Base-by-base conservation (phyloP, 1,140 invertebrate genomes). In the Nephotettix cincticeps region DNA sequence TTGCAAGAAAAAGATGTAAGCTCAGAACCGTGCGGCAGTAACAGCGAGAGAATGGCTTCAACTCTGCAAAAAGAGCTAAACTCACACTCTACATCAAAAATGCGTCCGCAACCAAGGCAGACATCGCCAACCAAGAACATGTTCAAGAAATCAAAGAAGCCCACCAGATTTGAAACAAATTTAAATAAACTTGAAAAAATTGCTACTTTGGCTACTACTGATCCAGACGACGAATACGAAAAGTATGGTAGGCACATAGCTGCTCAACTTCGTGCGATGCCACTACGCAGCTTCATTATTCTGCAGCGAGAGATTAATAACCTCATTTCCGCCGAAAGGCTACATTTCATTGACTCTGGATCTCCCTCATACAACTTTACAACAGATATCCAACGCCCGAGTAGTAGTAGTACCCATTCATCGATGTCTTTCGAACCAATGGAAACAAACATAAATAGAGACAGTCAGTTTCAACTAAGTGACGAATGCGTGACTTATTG, bases 171-270 rank as follows among this genome's bases (percentile, higher is more conserved):
- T n/a, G 58, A 63, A 29, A 3, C 58, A 25, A 23, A 13, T 13
- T 9, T 25, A 14, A 29, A 27, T 63, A 63, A 63, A 29, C 28
- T 63, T n/a, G 6, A 63, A 63, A 17, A 19, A 25, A 63, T 63
- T 63, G 58, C 58, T 25, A 9, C 11, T 13, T 17, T 63, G 23
- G 28, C 58, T 3, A 3, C 11, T 25, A 29, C 21, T 25, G 58
- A 63, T 63, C 58, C 28, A 29, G 23, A 63, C 23, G 58, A 63
- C 19, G 58, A 63, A 27, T 29, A 63, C 23, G 28, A 63, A 29
- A 63, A 63, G 58, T 63, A 63, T 29, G 9, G 58, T 6, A 63
- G 58, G 58, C 28, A 63, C 58, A 63, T 63, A 63, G 58, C 58
- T 29, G 58, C 58, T 63, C 58, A 63, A 27, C 58, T 63, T 19